Conservation (phyloP, 2,113 vertebrate species). For the Proterorhinus semilunaris region DNA sequence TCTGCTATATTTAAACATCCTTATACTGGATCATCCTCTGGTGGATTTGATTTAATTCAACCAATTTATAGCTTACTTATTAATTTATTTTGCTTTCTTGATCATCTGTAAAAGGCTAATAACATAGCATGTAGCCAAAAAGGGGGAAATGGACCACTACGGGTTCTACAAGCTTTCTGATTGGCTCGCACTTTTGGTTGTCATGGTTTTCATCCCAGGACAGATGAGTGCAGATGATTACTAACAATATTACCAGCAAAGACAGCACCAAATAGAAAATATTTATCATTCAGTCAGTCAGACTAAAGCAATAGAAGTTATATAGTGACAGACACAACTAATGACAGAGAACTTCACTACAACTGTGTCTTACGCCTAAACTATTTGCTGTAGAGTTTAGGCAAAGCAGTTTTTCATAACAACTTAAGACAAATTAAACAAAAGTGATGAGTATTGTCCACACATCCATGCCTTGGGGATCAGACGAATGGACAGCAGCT, state of each 20-base stretch:
- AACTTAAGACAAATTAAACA: constrained; percentile 17
- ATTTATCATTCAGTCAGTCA: not conserved
- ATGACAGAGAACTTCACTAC: not conserved
- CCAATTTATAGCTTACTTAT: not conserved
- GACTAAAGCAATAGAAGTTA: not conserved
- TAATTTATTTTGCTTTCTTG: not conserved
- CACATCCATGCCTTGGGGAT: constrained; percentile 32
- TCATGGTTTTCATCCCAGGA: constrained; percentile 63
- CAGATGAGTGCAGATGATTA: constrained; percentile 68
- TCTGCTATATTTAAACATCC: constrained; percentile 3
- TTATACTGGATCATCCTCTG: not conserved
- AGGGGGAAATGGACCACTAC: constrained; percentile 58
- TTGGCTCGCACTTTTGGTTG: constrained; percentile 58
- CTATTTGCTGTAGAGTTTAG: not conserved
- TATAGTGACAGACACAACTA: not conserved
- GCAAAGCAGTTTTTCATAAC: not conserved
- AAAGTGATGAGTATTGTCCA: constrained; percentile 24
- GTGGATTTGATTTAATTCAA: not conserved
- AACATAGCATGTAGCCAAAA: constrained; percentile 33
- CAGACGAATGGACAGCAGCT: constrained; percentile 39
- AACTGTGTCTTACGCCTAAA: not conserved
- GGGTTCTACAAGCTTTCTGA: constrained; percentile 35
- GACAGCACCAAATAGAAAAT: constrained; percentile 30
- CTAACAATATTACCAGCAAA: constrained; percentile 61
- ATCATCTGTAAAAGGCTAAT: constrained; percentile 25